Evolutionary conservation across 2,888 invertebrate genomes (phyloP).

Genomic region (Colostygia pectinataria): DNA sequence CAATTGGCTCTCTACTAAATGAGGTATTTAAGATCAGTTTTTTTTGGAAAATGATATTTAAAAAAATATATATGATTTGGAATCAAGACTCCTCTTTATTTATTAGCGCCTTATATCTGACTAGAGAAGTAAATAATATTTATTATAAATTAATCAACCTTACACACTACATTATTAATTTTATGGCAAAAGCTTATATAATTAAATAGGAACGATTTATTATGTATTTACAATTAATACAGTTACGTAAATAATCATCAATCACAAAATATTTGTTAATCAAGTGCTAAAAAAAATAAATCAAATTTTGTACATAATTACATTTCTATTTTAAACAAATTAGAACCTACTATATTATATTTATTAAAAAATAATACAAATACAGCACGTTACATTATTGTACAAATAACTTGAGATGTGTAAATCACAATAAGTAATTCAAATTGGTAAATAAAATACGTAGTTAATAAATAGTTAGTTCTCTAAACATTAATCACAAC

Average conservation of each 20-base stretch:
- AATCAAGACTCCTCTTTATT: constrained; percentile 67
- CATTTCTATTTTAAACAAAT: too few relatives aligned
- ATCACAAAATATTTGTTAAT: constrained; percentile 4
- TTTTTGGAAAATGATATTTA: constrained; percentile 17
- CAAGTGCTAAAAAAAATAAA: not conserved
- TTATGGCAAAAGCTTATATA: constrained; percentile 29
- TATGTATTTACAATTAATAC: constrained; percentile 42
- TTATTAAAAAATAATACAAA: not conserved
- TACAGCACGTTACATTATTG: not conserved
- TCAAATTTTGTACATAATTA: too few relatives aligned
- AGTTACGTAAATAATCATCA: not conserved
- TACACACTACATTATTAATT: constrained; percentile 40
- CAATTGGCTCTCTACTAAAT: too few relatives aligned
- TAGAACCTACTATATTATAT: too few relatives aligned
- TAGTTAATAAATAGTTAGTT: constrained; percentile 10
- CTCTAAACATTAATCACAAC: not conserved
- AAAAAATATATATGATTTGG: constrained; percentile 48
- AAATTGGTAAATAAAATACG: not conserved
- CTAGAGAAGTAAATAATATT: constrained; percentile 67
- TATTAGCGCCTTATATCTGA: constrained; percentile 64
- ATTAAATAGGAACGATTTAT: constrained; percentile 58
- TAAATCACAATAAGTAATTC: not conserved
- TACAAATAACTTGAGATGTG: not conserved
- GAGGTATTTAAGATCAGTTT: not conserved
- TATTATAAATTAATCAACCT: constrained; percentile 67